These are phyloP conservation scores for Riptortus pedestris DNA, from an alignment of 1,140 invertebrate genomes.

Conservation along the genomic window DNA sequence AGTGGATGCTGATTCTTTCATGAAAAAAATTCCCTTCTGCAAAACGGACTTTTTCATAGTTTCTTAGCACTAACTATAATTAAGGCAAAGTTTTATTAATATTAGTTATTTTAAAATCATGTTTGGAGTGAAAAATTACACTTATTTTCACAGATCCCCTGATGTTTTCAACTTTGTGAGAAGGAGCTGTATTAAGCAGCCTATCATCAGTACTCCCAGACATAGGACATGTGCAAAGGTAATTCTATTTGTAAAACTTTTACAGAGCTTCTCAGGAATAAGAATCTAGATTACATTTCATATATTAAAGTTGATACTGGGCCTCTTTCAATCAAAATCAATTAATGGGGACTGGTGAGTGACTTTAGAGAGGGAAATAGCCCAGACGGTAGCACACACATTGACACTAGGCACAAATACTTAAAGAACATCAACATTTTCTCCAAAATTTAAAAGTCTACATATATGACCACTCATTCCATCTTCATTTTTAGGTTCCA, in stretches of 20 bases:
- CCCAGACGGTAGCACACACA: neutral
- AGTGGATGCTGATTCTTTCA: no score
- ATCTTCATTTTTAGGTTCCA: no score
- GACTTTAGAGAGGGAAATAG: neutral
- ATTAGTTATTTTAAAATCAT: no score
- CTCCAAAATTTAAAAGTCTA: no score
- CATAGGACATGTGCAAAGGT: slow-evolving; percentile 2
- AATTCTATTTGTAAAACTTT: neutral
- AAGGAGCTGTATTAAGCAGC: neutral
- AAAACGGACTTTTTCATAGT: no score
- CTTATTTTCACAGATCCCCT: slow-evolving; percentile 4
- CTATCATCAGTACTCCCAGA: neutral
- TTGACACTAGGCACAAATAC: neutral
- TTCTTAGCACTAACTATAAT: no score
- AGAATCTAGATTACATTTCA: neutral
- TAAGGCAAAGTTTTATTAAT: no score
- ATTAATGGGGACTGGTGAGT: neutral
- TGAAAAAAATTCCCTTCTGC: no score
- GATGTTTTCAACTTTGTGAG: slow-evolving; percentile 2
- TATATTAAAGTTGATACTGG: neutral
- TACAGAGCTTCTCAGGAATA: neutral
- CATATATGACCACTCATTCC: no score
- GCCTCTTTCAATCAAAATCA: neutral
- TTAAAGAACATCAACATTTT: neutral
- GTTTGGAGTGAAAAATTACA: neutral